Evolutionary conservation across 2,113 vertebrate genomes (phyloP).

Genomic region (Macquaria ambigua): DNA sequence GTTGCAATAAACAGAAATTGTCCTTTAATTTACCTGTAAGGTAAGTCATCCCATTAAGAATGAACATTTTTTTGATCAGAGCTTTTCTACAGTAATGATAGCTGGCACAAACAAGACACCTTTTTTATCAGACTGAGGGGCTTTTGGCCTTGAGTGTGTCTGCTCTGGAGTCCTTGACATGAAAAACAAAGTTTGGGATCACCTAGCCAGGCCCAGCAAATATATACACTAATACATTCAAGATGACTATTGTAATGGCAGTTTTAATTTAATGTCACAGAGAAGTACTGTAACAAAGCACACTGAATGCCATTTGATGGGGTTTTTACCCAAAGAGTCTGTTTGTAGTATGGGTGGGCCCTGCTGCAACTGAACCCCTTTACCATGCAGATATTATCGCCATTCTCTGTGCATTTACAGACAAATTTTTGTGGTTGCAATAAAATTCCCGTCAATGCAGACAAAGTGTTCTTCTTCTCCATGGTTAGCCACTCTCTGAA

Average conservation of each 20-base stretch:
- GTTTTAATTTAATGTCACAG: constrained; percentile 35
- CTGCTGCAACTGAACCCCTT: constrained; percentile 8
- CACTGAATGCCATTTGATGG: background rate
- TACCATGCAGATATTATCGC: constrained; percentile 21
- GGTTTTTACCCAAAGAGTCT: constrained; percentile 13
- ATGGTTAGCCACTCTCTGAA: constrained; percentile 40
- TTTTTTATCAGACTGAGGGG: background rate
- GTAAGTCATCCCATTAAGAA: background rate
- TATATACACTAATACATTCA: constrained; percentile 23
- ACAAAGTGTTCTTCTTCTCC: constrained; percentile 42
- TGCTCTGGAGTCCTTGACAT: constrained; percentile 13
- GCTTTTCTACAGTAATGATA: too few relatives aligned
- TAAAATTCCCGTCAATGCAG: constrained; percentile 42
- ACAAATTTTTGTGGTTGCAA: constrained; percentile 58
- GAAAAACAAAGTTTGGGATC: background rate
- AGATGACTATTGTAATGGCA: constrained; percentile 29
- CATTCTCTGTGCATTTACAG: constrained; percentile 43
- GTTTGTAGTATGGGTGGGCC: constrained; percentile 36
- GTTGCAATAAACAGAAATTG: background rate
- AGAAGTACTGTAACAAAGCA: constrained; percentile 8
- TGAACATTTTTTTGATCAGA: background rate
- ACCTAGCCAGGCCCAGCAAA: background rate
- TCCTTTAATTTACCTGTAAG: background rate
- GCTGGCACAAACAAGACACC: background rate
- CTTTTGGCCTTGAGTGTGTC: background rate